A percentile compares a stretch with the other conserved stretches of the same genome.
phyloP scores from a whole-genome alignment of 1,140 invertebrate species.

The Harpegnathos saltator region DNA sequence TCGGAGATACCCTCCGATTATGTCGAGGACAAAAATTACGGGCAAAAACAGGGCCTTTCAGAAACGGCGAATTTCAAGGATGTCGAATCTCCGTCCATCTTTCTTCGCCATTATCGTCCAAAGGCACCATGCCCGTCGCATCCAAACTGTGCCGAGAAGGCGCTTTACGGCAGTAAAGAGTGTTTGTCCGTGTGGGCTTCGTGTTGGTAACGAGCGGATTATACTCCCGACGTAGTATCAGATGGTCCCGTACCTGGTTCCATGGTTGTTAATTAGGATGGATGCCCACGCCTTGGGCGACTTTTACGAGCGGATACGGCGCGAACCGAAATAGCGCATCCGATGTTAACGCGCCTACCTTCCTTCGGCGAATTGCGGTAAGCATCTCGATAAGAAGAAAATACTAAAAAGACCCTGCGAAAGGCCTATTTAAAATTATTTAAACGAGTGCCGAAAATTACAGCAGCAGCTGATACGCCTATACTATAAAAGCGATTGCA shows the following conservation, averaged over 20 bases:
- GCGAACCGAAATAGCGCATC: conserved; percentile 81
- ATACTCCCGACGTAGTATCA: conserved; percentile 82
- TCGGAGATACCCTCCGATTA: conserved; percentile 30
- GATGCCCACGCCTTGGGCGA: conserved; percentile 84
- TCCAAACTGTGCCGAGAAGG: conserved; percentile 64
- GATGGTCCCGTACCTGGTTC: conserved; percentile 83
- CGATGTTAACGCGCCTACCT: conserved; percentile 75
- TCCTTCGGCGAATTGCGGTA: conserved; percentile 70
- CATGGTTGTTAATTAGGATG: conserved; percentile 85
- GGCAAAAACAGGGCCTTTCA: not conserved
- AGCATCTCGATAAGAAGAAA: conserved; percentile 74
- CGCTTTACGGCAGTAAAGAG: conserved; percentile 70
- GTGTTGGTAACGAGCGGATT: conserved; percentile 84
- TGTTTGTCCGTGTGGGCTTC: conserved; percentile 78
- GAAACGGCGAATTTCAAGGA: conserved; percentile 7
- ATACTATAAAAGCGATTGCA: not conserved
- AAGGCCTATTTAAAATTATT: conserved; percentile 72
- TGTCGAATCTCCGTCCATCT: conserved; percentile 11
- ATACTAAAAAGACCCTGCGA: conserved; percentile 68
- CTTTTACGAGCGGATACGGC: conserved; percentile 84
- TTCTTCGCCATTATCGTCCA: conserved; percentile 38
- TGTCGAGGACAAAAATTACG: conserved; percentile 36
- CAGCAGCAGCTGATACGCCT: conserved; percentile 58
- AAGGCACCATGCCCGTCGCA: conserved; percentile 73
- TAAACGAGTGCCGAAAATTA: conserved; percentile 73